Evolutionary conservation across 2,113 vertebrate species (phyloP).

Genomic region (Sphaerodactylus townsendi): DNA sequence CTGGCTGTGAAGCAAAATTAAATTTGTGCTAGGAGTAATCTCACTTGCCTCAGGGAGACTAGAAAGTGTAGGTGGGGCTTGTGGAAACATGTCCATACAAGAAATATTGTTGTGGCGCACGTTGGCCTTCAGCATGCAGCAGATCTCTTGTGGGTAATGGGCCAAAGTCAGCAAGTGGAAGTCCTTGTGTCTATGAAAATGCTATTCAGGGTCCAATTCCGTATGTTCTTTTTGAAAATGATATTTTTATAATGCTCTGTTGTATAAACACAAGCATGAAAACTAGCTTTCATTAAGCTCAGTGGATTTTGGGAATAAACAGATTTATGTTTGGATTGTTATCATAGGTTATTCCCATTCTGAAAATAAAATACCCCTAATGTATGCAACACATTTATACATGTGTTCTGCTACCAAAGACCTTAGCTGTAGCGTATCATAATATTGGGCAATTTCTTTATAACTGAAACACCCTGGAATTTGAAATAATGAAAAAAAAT

Average conservation of each 20-base stretch:
- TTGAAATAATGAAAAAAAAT: constrained; percentile 21
- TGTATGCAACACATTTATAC: background rate
- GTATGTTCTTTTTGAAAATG: background rate
- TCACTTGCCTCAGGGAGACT: too few relatives aligned
- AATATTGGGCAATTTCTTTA: background rate
- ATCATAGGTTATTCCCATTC: background rate
- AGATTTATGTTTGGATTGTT: background rate
- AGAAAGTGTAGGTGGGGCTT: too few relatives aligned
- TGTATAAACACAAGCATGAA: background rate
- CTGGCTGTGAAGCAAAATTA: too few relatives aligned
- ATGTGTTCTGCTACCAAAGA: background rate
- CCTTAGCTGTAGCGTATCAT: background rate
- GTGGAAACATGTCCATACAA: too few relatives aligned
- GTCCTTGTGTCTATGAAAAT: too few relatives aligned
- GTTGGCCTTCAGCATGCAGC: too few relatives aligned
- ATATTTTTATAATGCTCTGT: background rate
- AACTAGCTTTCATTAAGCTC: background rate
- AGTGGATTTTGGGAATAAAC: background rate
- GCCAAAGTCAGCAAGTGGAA: too few relatives aligned
- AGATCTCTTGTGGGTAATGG: too few relatives aligned
- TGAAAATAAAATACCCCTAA: background rate
- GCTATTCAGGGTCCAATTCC: too few relatives aligned
- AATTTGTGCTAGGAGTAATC: too few relatives aligned
- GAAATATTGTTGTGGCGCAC: too few relatives aligned
- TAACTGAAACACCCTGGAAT: background rate